Conservation (phyloP, 2,113 vertebrate genomes). For the Nothocercus julius region DNA sequence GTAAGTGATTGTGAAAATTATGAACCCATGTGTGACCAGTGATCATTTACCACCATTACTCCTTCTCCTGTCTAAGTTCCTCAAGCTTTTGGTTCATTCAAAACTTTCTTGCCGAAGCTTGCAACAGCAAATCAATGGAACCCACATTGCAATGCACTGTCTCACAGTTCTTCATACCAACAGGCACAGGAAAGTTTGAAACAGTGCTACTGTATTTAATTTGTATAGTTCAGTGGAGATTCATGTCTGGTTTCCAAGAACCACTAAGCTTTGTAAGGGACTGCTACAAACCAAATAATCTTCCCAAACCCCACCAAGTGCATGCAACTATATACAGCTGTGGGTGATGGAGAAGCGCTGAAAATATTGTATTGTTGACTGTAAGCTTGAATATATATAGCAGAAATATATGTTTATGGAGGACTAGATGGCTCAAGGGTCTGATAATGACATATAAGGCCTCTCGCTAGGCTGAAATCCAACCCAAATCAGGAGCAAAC, state of each 20-base stretch:
- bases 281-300: background rate
- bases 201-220: background rate
- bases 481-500: background rate
- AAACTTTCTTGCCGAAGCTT: background rate
- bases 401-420: background rate
- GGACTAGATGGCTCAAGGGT: background rate
- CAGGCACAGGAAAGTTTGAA: background rate
- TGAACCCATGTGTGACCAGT: background rate
- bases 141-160: background rate
- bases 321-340: background rate
- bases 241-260: background rate
- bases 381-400: background rate
- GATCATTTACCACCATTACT: background rate
- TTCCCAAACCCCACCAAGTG: background rate
- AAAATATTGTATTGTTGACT: background rate
- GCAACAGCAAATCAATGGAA: background rate
- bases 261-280: background rate
- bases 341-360: background rate
- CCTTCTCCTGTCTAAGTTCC: background rate
- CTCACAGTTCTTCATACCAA: background rate
- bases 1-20: background rate
- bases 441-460: background rate
- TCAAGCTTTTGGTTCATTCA: background rate
- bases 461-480: background rate
- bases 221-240: background rate